phyloP scores from a whole-genome alignment of 2,113 vertebrate species.

The Gasterosteus nipponicus region DNA sequence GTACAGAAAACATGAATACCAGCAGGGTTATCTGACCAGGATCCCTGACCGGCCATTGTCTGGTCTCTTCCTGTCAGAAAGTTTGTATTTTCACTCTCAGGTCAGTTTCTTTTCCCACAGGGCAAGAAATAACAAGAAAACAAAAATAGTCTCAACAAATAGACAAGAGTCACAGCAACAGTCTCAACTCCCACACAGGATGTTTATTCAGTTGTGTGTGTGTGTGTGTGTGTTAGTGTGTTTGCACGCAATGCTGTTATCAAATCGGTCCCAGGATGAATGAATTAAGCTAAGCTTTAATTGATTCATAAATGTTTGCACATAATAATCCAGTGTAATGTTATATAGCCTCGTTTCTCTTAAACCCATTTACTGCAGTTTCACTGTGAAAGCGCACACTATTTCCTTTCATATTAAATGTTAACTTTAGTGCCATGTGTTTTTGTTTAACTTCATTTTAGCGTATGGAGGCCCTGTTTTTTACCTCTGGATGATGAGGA shows the following conservation, averaged over 20 bases:
- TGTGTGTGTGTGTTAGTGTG: not conserved
- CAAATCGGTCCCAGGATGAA: not conserved
- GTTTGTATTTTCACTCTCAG: conserved; percentile 15
- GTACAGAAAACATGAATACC: conserved; percentile 9
- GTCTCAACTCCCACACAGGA: conserved; percentile 57
- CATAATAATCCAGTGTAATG: not conserved
- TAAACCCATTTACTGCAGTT: conserved; percentile 10
- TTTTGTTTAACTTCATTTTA: conserved; percentile 49
- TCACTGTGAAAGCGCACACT: conserved; percentile 6
- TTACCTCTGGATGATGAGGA: conserved; percentile 33
- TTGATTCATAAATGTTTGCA: not conserved
- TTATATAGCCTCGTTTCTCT: conserved; percentile 17
- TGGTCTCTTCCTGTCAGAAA: conserved; percentile 48
- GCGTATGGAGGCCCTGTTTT: conserved; percentile 36
- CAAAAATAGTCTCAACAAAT: conserved; percentile 50
- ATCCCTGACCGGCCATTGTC: conserved; percentile 35
- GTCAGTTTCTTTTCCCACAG: conserved; percentile 15
- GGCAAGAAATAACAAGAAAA: conserved; percentile 59
- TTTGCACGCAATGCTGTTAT: not conserved
- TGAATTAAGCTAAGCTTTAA: not conserved
- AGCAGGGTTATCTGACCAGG: conserved; percentile 9
- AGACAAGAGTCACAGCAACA: conserved; percentile 52
- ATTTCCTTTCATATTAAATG: conserved; percentile 40
- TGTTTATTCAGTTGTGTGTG: conserved; percentile 65
- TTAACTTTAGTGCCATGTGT: conserved; percentile 38